Base-by-base conservation (phyloP, 2,888 invertebrate species). In the Sipha maydis region DNA sequence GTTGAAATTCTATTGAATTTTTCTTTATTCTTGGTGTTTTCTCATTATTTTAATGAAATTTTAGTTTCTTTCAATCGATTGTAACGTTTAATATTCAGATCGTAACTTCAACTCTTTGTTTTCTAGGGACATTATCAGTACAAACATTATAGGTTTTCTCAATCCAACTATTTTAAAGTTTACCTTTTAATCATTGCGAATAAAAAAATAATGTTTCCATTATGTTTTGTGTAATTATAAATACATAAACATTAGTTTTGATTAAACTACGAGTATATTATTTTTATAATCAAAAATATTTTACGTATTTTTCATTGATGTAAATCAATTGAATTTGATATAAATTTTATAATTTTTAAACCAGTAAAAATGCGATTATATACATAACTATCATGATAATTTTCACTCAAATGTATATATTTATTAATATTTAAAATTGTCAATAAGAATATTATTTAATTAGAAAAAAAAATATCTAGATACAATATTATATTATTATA, bases 1-100 rank as follows among this genome's bases (percentile, higher is more conserved):
- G 75, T 61, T 3, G 54, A 76, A 67, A 76, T 67, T 61, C 73
- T 38, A 38, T 71, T 7, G n/a, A 25, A 31, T 34, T 85, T 78
- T 71, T 54, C 76, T 41, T 84, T 34, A 67, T 71, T 71, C 31
- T 71, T 28, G 11, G 71, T 71, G n/a, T 25, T 67, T 67, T 67
- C n/a, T 11, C n/a, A 25, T 28, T 71, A 28, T 17, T 31, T 31
- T 71, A 28, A 71, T 28, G 31, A 14, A 31, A 80, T 67, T 79
- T 79, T 25, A 34, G 25, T 61, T 79, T 79, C 56, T 14, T 31
- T 25, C 14, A 25, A 19, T n/a, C 80, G 67, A 61, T 19, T 17
- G 80, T 41, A 41, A 67, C 61, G 38, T 80, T 80, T 61, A 80
- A 67, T 80, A 80, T 80, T 67, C 80, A 80, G n/a, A 61, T 38